Evolutionary conservation across 2,797 vertebrate species (phyloP), one percentile per base, ranked within the genome.

Genomic region (Rhabdomys pumilio): DNA sequence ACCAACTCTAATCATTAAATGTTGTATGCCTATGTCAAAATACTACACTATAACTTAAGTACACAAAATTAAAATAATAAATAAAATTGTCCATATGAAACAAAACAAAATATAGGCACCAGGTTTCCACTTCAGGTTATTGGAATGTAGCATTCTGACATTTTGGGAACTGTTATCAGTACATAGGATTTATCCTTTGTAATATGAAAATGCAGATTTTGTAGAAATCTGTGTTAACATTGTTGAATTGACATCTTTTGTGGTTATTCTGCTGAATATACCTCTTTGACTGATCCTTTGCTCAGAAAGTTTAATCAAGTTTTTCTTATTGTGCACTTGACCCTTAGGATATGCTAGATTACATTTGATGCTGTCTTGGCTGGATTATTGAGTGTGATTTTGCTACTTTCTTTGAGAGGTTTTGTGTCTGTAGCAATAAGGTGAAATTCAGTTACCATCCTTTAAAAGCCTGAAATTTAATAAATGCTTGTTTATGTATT

Each of bases 261-360:
- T 89, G 20, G 47, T 87, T 90, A 87, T 59, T 97, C 41, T 91
- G 57, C 38, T 79, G 91, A 94, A 15, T 63, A 83, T 73, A 93
- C 77, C 15, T 90, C 50, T 96, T 86, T 1, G 26, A 80, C 67
- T 94, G 91, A 81, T 94, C 89, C 96, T 93, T 93, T 89, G 7
- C 63, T 87, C 53, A 93, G 55, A 93, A 72, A 90, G 44, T 96
- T 91, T 97, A 96, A 97, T 96, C 75, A 91, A n/a, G 84, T 75
- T 96, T 96, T 47, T 80, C 53, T 94, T 89, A 53, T 38, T 83
- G n/a, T 50, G 53, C 67, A 69, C 34, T 93, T 97, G 94, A 96
- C 88, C 61, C 92, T 90, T 69, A 82, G 61, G 77, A 83, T 95
- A 73, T 97, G 67, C 73, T 44, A 95, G 94, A 94, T 96, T 96